Evolutionary conservation across 2,797 vertebrate genomes (phyloP).

Genomic region (Crypturellus tataupa): DNA sequence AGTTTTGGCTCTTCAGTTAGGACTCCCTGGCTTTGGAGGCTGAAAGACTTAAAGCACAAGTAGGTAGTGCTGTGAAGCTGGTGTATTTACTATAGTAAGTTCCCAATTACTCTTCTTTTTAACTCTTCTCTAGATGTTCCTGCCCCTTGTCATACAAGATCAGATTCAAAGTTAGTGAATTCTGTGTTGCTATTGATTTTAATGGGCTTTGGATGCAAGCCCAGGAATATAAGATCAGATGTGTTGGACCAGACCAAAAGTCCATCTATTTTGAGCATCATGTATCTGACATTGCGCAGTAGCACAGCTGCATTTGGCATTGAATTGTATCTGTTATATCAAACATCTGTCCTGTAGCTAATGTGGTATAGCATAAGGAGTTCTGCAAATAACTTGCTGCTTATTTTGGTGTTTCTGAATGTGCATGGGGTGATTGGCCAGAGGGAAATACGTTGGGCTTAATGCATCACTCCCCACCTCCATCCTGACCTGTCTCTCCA

Average conservation of each 20-base stretch:
- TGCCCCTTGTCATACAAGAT: neutral
- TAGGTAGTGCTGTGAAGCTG: neutral
- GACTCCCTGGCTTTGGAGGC: neutral
- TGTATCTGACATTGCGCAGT: neutral
- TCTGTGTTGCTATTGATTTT: constrained; percentile 48
- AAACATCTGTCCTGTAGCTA: neutral
- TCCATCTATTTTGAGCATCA: constrained; percentile 45
- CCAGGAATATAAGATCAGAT: constrained; percentile 39
- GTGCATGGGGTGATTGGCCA: neutral
- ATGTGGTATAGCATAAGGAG: neutral
- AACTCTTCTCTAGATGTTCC: constrained; percentile 13
- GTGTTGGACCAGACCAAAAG: constrained; percentile 15
- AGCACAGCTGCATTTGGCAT: neutral
- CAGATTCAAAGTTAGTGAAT: constrained; percentile 19
- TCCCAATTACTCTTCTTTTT: constrained; percentile 22
- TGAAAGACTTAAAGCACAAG: neutral
- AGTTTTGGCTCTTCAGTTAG: neutral
- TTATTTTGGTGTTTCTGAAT: neutral
- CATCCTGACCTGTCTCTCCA: neutral
- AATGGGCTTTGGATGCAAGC: constrained; percentile 37
- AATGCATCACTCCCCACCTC: neutral
- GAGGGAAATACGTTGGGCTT: neutral
- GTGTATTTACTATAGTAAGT: constrained; percentile 1
- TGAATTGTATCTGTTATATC: neutral
- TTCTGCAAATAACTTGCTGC: neutral